Conservation (phyloP, 2,113 vertebrate species). For the Camelus bactrianus region DNA sequence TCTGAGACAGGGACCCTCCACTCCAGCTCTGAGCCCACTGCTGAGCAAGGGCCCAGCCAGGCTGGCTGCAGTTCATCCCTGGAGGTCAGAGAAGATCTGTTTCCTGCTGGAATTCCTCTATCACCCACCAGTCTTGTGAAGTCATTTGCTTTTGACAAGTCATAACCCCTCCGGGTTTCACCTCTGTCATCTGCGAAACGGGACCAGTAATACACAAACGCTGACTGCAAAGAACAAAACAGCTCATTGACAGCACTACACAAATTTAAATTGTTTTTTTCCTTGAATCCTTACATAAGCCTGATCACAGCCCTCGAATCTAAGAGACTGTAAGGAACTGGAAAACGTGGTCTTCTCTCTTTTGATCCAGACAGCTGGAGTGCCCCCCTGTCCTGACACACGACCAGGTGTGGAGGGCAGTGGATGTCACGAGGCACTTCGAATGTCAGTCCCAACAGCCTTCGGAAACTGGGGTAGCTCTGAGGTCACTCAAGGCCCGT, state of each 20-base stretch:
- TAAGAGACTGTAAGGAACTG: neutral
- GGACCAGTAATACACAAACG: neutral
- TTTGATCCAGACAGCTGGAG: too few species aligned
- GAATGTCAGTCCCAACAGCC: fast-evolving
- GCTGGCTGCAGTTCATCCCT: fast-evolving
- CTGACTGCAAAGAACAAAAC: neutral
- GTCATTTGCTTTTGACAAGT: neutral
- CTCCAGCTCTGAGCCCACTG: neutral
- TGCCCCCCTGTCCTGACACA: neutral
- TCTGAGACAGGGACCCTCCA: too few species aligned
- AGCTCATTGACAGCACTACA: neutral
- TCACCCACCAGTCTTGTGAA: neutral
- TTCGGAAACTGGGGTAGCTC: neutral
- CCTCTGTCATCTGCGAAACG: neutral
- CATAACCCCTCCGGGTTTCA: neutral
- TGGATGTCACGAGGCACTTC: fast-evolving
- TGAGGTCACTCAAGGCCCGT: neutral
- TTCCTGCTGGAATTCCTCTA: neutral
- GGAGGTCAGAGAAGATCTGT: neutral
- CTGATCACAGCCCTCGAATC: neutral
- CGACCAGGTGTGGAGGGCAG: fast-evolving
- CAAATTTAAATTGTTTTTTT: neutral
- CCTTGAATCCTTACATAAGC: neutral
- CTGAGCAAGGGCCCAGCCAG: neutral
- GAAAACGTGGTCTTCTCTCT: neutral